Conservation (phyloP, 2,888 invertebrate genomes). For the Agonopterix subpropinquella region DNA sequence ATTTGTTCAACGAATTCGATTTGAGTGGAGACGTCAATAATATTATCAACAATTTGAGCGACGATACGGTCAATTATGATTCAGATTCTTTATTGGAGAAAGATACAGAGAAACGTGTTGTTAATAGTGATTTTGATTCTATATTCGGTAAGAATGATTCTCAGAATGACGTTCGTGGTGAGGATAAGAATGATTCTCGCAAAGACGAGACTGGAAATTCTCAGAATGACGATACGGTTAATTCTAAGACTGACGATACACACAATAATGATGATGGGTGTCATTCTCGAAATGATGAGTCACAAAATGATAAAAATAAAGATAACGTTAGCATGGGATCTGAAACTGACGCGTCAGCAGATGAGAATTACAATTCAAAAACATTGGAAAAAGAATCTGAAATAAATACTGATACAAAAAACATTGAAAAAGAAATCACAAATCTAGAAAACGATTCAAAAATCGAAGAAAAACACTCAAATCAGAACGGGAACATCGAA, state of each 20-base stretch:
- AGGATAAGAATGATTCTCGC: neutral
- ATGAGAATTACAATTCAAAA: neutral
- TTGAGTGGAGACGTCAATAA: constrained; percentile 25
- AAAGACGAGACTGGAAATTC: neutral
- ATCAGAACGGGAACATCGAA: neutral
- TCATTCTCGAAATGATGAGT: neutral
- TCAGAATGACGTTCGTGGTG: neutral
- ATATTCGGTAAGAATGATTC: neutral
- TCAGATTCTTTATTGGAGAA: constrained; percentile 6
- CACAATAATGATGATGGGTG: neutral
- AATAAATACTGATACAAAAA: neutral
- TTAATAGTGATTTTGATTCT: constrained; percentile 1
- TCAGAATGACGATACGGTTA: neutral
- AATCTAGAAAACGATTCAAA: neutral
- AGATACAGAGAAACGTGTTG: constrained; percentile 6
- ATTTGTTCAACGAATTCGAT: constrained; percentile 19
- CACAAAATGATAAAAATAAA: neutral
- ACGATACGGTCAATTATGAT: constrained; percentile 12
- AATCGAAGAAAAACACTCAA: neutral
- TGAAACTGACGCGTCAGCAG: neutral
- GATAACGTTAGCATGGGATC: constrained; percentile 1
- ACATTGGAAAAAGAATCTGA: neutral
- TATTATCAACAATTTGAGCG: constrained; percentile 33
- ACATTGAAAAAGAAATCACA: neutral
- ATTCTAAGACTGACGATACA: neutral